Conservation (phyloP, 2,113 vertebrate species). For the Zingel zingel region DNA sequence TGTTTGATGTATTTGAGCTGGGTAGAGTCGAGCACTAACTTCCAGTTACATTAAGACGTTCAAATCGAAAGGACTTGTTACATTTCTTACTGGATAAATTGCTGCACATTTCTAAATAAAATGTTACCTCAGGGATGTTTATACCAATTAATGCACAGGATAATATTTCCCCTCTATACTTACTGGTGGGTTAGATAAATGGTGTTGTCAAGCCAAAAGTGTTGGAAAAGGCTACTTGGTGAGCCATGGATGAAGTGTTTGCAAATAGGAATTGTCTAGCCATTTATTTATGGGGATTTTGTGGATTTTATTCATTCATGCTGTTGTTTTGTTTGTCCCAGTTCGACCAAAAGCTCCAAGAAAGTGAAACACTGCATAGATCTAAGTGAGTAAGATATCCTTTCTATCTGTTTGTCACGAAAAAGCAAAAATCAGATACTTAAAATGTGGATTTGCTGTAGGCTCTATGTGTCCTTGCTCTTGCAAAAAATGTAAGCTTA, state of each 20-base stretch:
- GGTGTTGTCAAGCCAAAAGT: not conserved
- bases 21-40: slow-evolving; percentile 16
- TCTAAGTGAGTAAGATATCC: too few species aligned
- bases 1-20: slow-evolving; percentile 30
- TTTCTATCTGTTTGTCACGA: too few species aligned
- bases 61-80: slow-evolving; percentile 23
- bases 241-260: slow-evolving; percentile 13
- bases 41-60: slow-evolving; percentile 43
- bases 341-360: too few species aligned
- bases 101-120: slow-evolving; percentile 50
- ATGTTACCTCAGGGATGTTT: slow-evolving; percentile 45
- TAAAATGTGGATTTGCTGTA: not conserved
- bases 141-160: slow-evolving; percentile 34
- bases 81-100: slow-evolving; percentile 26
- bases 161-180: slow-evolving; percentile 6
- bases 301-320: not conserved
- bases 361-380: too few species aligned
- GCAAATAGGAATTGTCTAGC: not conserved
- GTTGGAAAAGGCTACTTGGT: slow-evolving; percentile 21
- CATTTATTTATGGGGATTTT: not conserved
- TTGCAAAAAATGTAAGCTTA: slow-evolving; percentile 10
- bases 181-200: slow-evolving; percentile 28
- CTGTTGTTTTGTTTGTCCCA: too few species aligned
- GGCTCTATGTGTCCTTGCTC: slow-evolving; percentile 28
- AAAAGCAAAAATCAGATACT: not conserved